A percentile compares a stretch with the other conserved stretches of the same genome.
Conservation (phyloP, 1,140 invertebrate species). For the Solenopsis fugax region DNA sequence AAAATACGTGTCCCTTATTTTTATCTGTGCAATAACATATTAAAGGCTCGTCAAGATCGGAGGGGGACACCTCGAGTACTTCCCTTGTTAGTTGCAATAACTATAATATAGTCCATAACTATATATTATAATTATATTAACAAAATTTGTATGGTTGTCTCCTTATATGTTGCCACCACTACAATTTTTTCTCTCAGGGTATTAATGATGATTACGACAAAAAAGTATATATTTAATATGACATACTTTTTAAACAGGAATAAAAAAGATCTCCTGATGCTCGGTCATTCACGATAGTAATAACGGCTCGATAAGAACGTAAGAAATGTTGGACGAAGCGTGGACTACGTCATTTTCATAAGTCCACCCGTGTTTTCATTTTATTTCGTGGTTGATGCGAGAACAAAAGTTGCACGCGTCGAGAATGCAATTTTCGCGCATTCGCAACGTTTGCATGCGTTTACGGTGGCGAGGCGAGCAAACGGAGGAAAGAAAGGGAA, state of each 20-base stretch:
- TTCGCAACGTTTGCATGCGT: slow-evolving; percentile 64
- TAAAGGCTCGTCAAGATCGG: too few species aligned
- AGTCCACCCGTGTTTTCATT: neutral
- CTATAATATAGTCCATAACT: too few species aligned
- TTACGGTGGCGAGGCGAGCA: neutral
- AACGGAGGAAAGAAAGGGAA: slow-evolving; percentile 29
- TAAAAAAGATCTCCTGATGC: neutral
- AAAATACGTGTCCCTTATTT: too few species aligned
- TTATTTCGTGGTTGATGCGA: neutral
- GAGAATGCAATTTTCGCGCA: slow-evolving; percentile 31
- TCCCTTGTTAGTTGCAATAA: too few species aligned
- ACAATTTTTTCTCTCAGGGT: too few species aligned
- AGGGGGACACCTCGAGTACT: too few species aligned
- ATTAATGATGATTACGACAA: neutral
- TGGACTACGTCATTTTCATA: neutral
- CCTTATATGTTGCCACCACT: too few species aligned
- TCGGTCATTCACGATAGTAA: neutral
- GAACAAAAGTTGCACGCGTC: slow-evolving; percentile 49
- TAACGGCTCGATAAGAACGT: neutral
- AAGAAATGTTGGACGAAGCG: neutral
- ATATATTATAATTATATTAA: too few species aligned
- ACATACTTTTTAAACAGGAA: neutral
- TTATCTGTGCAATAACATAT: too few species aligned
- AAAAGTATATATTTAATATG: neutral
- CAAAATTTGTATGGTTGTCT: too few species aligned